phyloP scores from a whole-genome alignment of 2,888 invertebrate species.

The Eledone cirrhosa region DNA sequence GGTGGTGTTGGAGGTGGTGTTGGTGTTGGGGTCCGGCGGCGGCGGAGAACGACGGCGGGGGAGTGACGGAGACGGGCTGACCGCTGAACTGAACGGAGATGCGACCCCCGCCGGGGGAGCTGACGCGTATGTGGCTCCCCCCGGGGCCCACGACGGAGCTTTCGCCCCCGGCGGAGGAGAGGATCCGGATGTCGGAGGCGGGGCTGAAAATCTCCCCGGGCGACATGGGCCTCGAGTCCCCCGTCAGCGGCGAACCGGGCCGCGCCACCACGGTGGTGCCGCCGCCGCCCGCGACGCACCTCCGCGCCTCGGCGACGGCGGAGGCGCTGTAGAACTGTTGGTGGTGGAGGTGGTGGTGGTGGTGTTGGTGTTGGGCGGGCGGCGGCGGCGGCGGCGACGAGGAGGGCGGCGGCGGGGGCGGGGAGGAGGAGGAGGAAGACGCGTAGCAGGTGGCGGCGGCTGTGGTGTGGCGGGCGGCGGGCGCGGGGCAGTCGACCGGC shows the following conservation, averaged over 20 bases:
- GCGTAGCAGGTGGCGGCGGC: too few relatives aligned
- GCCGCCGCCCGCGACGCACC: not conserved
- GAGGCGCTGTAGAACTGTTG: not conserved
- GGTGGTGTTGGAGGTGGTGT: too few relatives aligned
- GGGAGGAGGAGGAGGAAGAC: too few relatives aligned
- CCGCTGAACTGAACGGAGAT: conserved; percentile 53
- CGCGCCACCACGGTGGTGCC: not conserved
- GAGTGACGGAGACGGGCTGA: conserved; percentile 34
- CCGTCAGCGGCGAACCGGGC: not conserved
- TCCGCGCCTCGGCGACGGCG: not conserved
- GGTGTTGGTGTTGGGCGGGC: too few relatives aligned
- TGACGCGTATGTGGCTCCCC: conserved; percentile 32
- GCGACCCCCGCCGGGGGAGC: conserved; percentile 37
- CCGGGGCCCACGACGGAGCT: not conserved
- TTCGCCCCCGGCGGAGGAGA: not conserved
- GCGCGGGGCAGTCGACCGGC: too few relatives aligned
- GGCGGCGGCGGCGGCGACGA: not conserved
- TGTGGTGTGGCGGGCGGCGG: too few relatives aligned
- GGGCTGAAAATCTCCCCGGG: conserved; percentile 25
- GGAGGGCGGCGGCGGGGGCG: not conserved
- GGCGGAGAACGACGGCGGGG: conserved; percentile 20
- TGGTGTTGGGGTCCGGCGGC: conserved; percentile 29
- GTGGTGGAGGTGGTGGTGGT: not conserved
- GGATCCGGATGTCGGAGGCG: not conserved
- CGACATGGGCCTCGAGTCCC: not conserved